Evolutionary conservation across 2,888 invertebrate genomes (phyloP).

Genomic region (Trachelus stipa): DNA sequence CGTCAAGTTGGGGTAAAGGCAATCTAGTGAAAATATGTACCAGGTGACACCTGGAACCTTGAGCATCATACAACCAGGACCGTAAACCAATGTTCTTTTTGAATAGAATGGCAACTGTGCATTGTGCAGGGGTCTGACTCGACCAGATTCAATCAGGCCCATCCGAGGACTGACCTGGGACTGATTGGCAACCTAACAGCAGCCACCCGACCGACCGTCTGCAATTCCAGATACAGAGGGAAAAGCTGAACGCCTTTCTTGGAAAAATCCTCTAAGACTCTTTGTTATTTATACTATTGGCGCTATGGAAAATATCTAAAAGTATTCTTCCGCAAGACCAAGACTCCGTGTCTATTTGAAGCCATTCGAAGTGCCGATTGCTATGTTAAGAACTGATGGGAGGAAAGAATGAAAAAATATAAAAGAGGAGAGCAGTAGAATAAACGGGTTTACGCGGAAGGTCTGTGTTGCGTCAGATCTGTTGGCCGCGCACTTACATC

Average conservation of each 20-base stretch:
- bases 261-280: background rate
- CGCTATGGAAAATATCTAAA: background rate
- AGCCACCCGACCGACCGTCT: background rate
- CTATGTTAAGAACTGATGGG: background rate
- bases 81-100: background rate
- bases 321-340: background rate
- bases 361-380: background rate
- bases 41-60: background rate
- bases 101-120: background rate
- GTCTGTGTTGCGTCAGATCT: background rate
- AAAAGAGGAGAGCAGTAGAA: conserved; percentile 10
- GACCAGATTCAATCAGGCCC: background rate
- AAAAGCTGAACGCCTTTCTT: background rate
- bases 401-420: conserved; percentile 15
- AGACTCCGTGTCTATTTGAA: background rate
- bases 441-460: background rate
- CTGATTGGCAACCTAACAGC: background rate
- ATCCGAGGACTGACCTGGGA: background rate
- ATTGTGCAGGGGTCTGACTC: background rate
- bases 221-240: background rate
- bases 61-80: background rate
- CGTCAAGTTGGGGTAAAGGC: background rate
- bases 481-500: background rate
- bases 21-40: background rate
- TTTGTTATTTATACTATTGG: background rate